These are phyloP conservation scores for Tribolium madens DNA, from an alignment of 1,140 invertebrate genomes.

Conservation along the genomic window DNA sequence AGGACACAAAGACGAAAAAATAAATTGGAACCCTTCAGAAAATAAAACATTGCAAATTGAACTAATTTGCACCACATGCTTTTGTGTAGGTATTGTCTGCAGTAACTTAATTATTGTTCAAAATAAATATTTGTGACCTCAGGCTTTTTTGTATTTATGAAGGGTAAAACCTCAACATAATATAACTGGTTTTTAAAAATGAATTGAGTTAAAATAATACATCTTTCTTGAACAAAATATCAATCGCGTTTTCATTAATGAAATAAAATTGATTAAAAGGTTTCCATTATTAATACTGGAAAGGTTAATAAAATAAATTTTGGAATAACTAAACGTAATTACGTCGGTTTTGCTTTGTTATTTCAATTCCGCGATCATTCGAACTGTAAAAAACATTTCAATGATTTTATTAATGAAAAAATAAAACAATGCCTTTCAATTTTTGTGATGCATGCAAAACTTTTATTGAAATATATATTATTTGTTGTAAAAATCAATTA, in stretches of 20 bases:
- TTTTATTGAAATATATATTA: conserved; percentile 15
- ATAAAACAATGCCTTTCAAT: not conserved
- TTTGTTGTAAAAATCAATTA: conserved; percentile 6
- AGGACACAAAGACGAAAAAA: conserved; percentile 26
- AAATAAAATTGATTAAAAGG: conserved; percentile 30
- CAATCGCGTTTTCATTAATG: conserved; percentile 33
- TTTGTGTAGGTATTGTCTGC: no score
- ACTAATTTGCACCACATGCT: no score
- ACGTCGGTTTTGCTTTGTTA: not conserved
- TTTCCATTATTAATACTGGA: not conserved
- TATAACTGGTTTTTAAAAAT: not conserved
- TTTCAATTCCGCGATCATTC: not conserved
- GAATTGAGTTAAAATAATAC: not conserved
- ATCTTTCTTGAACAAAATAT: not conserved
- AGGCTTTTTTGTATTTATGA: no score
- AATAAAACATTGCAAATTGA: no score
- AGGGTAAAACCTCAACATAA: no score
- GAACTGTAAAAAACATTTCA: conserved; percentile 9
- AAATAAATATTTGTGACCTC: no score
- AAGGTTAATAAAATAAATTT: conserved; percentile 4
- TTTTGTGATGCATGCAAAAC: not conserved
- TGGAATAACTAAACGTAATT: conserved; percentile 2
- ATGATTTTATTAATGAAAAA: conserved; percentile 4
- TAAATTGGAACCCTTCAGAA: not conserved
- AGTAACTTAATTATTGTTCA: no score